Evolutionary conservation across 2,797 vertebrate species (phyloP).

Genomic region (Triplophysa yarkandensis): DNA sequence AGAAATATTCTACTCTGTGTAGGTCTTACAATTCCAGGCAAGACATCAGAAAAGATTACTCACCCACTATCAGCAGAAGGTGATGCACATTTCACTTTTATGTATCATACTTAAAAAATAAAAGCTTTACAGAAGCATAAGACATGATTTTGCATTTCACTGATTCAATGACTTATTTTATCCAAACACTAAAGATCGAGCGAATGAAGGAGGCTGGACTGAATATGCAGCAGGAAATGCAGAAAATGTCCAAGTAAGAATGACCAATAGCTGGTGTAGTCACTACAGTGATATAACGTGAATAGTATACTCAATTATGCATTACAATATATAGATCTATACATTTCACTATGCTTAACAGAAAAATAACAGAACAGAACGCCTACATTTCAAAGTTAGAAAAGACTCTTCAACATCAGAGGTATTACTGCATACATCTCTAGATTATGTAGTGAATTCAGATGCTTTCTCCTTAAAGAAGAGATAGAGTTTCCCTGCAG

Average conservation of each 20-base stretch:
- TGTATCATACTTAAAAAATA: neutral
- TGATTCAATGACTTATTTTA: neutral
- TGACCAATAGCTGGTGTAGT: neutral
- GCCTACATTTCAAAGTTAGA: slow-evolving; percentile 74
- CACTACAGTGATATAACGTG: neutral
- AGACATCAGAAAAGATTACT: slow-evolving; percentile 82
- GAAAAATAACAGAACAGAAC: slow-evolving; percentile 73
- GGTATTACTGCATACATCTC: slow-evolving; percentile 58
- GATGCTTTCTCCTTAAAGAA: neutral
- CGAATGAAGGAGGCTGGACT: slow-evolving; percentile 80
- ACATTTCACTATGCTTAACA: slow-evolving; percentile 49
- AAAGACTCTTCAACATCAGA: slow-evolving; percentile 69
- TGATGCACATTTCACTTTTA: slow-evolving; percentile 57
- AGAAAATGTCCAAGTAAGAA: slow-evolving; percentile 80
- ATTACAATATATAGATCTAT: neutral
- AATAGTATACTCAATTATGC: neutral
- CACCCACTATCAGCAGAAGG: slow-evolving; percentile 79
- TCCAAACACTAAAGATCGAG: slow-evolving; percentile 69
- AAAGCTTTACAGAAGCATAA: neutral
- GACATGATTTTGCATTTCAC: neutral
- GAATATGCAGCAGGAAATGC: slow-evolving; percentile 79
- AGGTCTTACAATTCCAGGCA: slow-evolving; percentile 88
- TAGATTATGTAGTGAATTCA: neutral
- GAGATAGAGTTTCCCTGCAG: no score
- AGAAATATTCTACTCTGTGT: slow-evolving; percentile 40